Percentiles rank a stretch among this genome's conserved stretches.
These are phyloP conservation scores for Hypothenemus hampei DNA, from an alignment of 1,140 invertebrate genomes.

Conservation along the genomic window DNA sequence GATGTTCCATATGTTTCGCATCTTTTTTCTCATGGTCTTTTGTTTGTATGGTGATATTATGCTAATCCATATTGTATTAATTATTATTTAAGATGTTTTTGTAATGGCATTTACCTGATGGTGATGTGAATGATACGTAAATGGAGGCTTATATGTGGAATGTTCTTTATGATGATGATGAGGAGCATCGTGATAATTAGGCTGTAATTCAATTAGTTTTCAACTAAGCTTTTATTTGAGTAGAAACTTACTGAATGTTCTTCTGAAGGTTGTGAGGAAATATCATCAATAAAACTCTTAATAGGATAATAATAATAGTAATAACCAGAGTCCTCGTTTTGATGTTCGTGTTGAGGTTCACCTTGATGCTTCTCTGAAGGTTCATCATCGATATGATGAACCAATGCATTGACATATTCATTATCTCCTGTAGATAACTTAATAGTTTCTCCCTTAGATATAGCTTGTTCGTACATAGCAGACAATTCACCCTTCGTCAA, in stretches of 20 bases:
- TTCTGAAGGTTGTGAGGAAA: conserved; percentile 30
- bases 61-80: conserved; percentile 34
- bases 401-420: conserved; percentile 34
- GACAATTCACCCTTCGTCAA: conserved; percentile 40
- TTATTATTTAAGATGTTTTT: conserved; percentile 3
- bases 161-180: conserved; percentile 17
- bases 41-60: conserved; percentile 40
- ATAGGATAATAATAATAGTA: conserved; percentile 45
- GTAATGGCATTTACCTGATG: conserved; percentile 37
- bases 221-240: no score
- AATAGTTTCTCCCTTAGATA: conserved; percentile 40
- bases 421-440: conserved; percentile 35
- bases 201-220: no score
- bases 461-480: conserved; percentile 38
- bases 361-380: conserved; percentile 5
- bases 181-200: conserved; percentile 9
- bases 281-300: conserved; percentile 42
- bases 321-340: conserved; percentile 34
- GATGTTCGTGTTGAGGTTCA: neutral
- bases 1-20: conserved; percentile 40
- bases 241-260: conserved; percentile 8
- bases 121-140: conserved; percentile 41
- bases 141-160: conserved; percentile 32
- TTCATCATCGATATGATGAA: conserved; percentile 37
- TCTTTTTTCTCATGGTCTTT: conserved; percentile 30